Conservation (phyloP, 1,140 invertebrate genomes). For the Hesperophylax magnus region DNA sequence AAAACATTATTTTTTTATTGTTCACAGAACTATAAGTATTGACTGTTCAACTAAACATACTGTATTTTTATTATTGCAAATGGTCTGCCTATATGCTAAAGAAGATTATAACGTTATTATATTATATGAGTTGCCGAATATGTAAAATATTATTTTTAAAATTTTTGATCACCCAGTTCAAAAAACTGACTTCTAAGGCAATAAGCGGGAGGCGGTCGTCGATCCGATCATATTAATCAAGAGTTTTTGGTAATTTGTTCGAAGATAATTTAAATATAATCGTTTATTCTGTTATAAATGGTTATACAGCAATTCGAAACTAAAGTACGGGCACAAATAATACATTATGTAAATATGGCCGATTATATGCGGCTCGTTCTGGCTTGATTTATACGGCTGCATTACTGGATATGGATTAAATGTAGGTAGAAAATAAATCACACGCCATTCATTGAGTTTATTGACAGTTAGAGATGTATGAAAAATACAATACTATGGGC, state of each 20-base stretch:
- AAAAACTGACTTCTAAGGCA: background rate
- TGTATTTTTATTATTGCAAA: no score
- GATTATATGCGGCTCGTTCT: slow-evolving; percentile 20
- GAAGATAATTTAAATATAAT: slow-evolving; percentile 40
- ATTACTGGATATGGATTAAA: slow-evolving; percentile 8
- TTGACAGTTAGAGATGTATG: no score
- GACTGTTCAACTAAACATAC: no score
- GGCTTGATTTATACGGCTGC: slow-evolving; percentile 5
- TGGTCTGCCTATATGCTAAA: no score
- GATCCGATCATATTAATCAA: slow-evolving; percentile 43
- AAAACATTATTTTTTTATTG: no score
- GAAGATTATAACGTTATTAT: no score
- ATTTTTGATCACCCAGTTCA: slow-evolving; percentile 15
- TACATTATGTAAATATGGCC: slow-evolving; percentile 24
- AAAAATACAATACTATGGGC: background rate
- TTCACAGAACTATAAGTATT: no score
- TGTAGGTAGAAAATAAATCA: background rate
- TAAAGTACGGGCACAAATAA: slow-evolving; percentile 28
- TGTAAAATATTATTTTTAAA: background rate
- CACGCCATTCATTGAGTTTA: no score
- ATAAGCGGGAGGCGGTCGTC: slow-evolving; percentile 25
- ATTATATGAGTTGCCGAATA: no score
- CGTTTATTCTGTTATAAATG: slow-evolving; percentile 42
- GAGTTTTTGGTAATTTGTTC: slow-evolving; percentile 43
- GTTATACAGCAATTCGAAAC: slow-evolving; percentile 29